Conservation (phyloP, 1,140 invertebrate species). For the Aphelinus certus region DNA sequence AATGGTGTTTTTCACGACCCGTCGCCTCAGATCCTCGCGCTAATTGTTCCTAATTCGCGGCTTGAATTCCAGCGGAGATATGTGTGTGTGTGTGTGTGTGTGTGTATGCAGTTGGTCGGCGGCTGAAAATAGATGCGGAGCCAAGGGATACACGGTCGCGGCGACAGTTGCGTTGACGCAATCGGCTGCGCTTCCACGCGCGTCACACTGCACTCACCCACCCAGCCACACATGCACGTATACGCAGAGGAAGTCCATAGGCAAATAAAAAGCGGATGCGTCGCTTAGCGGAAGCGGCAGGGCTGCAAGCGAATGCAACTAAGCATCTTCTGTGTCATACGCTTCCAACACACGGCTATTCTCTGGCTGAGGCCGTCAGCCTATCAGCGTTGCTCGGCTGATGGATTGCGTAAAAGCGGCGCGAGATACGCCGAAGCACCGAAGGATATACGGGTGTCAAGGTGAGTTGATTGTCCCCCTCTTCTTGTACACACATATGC, state of each 20-base stretch:
- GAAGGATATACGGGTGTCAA: neutral
- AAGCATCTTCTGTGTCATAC: too few relatives aligned
- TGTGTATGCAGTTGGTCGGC: too few relatives aligned
- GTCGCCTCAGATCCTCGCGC: neutral
- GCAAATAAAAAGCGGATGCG: too few relatives aligned
- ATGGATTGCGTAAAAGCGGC: neutral
- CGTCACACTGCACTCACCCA: neutral
- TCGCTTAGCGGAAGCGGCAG: too few relatives aligned
- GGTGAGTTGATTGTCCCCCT: conserved; percentile 3
- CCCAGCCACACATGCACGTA: too few relatives aligned
- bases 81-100: neutral
- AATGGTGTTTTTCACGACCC: neutral
- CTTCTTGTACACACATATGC: neutral
- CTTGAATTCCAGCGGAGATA: conserved; percentile 5
- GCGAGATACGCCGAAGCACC: neutral
- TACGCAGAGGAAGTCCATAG: too few relatives aligned
- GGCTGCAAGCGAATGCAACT: too few relatives aligned
- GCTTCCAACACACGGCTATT: too few relatives aligned
- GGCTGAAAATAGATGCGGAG: neutral
- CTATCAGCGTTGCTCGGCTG: too few relatives aligned
- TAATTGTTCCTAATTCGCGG: conserved; percentile 18
- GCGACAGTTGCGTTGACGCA: neutral
- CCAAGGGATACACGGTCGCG: neutral
- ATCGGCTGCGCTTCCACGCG: neutral
- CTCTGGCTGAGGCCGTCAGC: too few relatives aligned